A percentile compares a stretch with the other conserved stretches of the same genome.
These are phyloP conservation scores for Symphodus melops DNA, from an alignment of 2,113 vertebrate genomes.

Conservation along the genomic window DNA sequence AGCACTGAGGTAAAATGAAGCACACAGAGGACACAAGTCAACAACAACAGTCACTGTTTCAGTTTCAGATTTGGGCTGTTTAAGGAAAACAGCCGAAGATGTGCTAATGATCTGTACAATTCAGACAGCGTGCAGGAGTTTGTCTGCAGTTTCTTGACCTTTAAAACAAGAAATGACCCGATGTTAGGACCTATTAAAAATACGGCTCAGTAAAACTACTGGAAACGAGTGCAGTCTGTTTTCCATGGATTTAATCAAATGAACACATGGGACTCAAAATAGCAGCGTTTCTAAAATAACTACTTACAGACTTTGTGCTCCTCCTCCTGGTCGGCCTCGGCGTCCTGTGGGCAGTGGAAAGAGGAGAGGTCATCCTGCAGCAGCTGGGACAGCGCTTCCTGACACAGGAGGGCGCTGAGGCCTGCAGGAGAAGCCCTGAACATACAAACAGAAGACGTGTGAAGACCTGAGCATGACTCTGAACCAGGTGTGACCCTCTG, in stretches of 20 bases:
- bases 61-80: no score
- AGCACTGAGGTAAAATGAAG: constrained; percentile 78
- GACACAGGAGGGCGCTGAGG: constrained; percentile 81
- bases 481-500: no score
- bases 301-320: constrained; percentile 80
- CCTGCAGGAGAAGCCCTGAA: constrained; percentile 81
- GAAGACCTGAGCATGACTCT: not conserved
- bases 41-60: no score
- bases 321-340: constrained; percentile 51
- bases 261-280: no score
- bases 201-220: no score
- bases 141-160: no score
- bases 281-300: not conserved
- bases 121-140: no score
- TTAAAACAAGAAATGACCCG: no score
- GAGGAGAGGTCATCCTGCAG: constrained; percentile 83
- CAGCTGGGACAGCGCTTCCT: constrained; percentile 80
- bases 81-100: not conserved
- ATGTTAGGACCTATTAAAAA: no score
- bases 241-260: no score
- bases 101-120: no score
- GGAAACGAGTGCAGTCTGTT: no score
- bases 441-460: constrained; percentile 4
- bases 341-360: constrained; percentile 77
- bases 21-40: not conserved